Conservation (phyloP, 2,113 vertebrate genomes). For the Sphaerodactylus townsendi region DNA sequence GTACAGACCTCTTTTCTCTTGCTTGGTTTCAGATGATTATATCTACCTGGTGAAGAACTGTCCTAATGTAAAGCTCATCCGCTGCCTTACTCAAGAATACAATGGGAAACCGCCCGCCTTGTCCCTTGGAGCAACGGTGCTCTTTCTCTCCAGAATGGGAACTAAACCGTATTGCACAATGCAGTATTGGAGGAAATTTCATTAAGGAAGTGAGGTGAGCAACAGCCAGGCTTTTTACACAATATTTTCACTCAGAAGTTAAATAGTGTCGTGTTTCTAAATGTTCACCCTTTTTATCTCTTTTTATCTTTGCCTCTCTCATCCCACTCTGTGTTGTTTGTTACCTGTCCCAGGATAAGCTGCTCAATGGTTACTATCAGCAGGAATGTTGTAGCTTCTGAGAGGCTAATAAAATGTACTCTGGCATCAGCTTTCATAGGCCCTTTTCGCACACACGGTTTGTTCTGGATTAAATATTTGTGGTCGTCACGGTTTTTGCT, state of each 20-base stretch:
- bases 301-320: too few relatives aligned
- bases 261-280: neutral
- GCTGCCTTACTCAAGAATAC: slow-evolving; percentile 60
- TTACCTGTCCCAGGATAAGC: neutral
- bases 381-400: too few relatives aligned
- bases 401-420: too few relatives aligned
- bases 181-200: slow-evolving; percentile 69
- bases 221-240: neutral
- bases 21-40: slow-evolving; percentile 69
- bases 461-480: too few relatives aligned
- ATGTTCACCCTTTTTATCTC: neutral
- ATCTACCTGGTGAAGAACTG: slow-evolving; percentile 66
- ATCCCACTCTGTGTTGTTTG: too few relatives aligned
- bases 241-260: neutral
- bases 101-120: slow-evolving; percentile 54
- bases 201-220: slow-evolving; percentile 58
- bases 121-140: slow-evolving; percentile 59
- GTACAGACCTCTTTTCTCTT: neutral
- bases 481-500: too few relatives aligned
- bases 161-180: slow-evolving; percentile 57
- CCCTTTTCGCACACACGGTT: too few relatives aligned
- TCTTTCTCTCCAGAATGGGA: slow-evolving; percentile 59
- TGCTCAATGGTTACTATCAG: neutral
- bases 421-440: too few relatives aligned
- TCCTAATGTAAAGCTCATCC: slow-evolving; percentile 65